phyloP scores from a whole-genome alignment of 2,888 invertebrate species.

The Acanthopleura granulata region DNA sequence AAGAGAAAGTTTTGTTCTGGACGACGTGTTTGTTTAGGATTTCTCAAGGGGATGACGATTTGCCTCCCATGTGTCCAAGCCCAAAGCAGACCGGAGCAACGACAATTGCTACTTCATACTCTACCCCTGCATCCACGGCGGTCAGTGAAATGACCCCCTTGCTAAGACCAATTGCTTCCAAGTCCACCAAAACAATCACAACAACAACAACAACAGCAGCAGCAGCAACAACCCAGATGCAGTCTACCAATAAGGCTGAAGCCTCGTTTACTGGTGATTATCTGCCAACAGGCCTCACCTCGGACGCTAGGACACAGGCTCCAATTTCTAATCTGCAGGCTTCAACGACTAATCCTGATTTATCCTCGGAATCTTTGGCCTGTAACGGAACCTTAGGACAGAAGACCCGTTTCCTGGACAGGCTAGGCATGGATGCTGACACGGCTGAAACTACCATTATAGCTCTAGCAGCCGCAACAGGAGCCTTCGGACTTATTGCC shows the following conservation, averaged over 20 bases:
- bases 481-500: background rate
- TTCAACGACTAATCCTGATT: background rate
- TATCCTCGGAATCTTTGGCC: background rate
- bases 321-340: background rate
- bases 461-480: background rate
- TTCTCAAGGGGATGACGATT: background rate
- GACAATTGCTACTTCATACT: background rate
- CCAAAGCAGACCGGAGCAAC: background rate
- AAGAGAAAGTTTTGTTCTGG: background rate
- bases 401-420: background rate
- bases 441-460: conserved; percentile 2
- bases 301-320: background rate
- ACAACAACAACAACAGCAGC: background rate
- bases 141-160: too few relatives aligned
- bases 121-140: background rate
- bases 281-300: background rate
- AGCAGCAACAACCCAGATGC: background rate
- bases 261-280: background rate
- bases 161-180: too few relatives aligned
- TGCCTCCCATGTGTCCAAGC: background rate
- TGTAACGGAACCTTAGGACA: background rate
- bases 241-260: background rate
- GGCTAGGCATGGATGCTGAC: background rate
- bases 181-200: background rate
- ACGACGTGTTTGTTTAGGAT: background rate